Base-by-base conservation (phyloP, 2,113 vertebrate genomes). In the Callipepla squamata region DNA sequence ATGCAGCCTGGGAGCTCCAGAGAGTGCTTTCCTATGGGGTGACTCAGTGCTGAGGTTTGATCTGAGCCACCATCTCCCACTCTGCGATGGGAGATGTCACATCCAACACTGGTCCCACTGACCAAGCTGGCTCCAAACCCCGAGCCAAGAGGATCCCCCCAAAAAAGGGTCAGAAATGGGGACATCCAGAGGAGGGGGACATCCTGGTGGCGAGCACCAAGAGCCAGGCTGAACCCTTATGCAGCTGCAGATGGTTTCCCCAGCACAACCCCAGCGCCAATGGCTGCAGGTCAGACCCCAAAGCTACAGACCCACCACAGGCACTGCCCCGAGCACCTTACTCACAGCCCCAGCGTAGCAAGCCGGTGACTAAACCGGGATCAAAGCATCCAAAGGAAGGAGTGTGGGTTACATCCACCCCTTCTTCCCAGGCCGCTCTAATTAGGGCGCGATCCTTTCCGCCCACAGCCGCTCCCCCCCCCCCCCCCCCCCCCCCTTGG, bases 291-390 rank as follows among this genome's bases (percentile, higher is more conserved):
- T 34, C 6, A 1, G 48, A 61, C 62, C 80, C 72, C 87, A 74
- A 93, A 90, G 83, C 83, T 0, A 15, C 21, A n/a, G 63, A 82
- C 72, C 62, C 86, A 80, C 19, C 77, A 89, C 0, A 10, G 68
- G 40, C 13, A 11, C 93, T 92, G 84, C 80, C 92, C 11, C 11
- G 1, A 11, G 5, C 0, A 17, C 77, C 68, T 91, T 78, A 85
- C 93, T 94, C 94, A 80, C 91, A 91, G 91, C 93, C 85, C 7
- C 53, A 72, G 82, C 96, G 88, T 96, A 95, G 94, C 96, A 90
- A 74, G 68, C 19, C 0, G 6, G 76, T 95, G 96, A 96, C 90
- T 90, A 95, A 95, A 94, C 45, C 0, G 0, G 90, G 93, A 95
- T 95, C 96, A 94, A 95, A 95, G 96, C 2, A 0, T 80, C 87